phyloP scores from a whole-genome alignment of 2,888 invertebrate species.

The Idaea dimidiata region DNA sequence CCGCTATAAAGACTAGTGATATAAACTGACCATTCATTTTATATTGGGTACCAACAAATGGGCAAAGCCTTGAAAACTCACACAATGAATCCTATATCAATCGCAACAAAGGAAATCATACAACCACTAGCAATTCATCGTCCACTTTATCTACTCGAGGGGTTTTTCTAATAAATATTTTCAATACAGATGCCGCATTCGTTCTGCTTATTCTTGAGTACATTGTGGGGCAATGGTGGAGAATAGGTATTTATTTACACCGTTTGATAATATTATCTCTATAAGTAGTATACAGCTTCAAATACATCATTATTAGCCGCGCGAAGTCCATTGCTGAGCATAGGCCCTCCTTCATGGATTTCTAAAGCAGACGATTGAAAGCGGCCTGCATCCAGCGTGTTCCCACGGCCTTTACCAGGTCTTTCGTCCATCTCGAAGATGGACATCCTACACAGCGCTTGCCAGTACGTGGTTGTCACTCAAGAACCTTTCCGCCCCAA shows the following conservation, averaged over 20 bases:
- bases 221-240: neutral
- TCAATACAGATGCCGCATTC: neutral
- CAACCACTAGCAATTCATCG: neutral
- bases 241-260: neutral
- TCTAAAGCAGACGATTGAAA: too few species aligned
- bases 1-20: neutral
- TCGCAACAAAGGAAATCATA: neutral
- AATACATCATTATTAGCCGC: too few species aligned
- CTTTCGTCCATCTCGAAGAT: too few species aligned
- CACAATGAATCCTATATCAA: neutral
- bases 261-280: too few species aligned
- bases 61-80: neutral
- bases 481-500: too few species aligned
- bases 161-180: constrained; percentile 1
- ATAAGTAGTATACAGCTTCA: too few species aligned
- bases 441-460: too few species aligned
- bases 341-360: too few species aligned
- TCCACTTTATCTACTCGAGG: neutral
- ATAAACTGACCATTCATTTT: neutral
- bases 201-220: neutral
- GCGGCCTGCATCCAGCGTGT: too few species aligned
- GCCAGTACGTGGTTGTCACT: too few species aligned
- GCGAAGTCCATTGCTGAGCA: too few species aligned
- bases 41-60: neutral
- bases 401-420: too few species aligned